Conservation (phyloP, 2,797 vertebrate genomes). For the Parambassis ranga region DNA sequence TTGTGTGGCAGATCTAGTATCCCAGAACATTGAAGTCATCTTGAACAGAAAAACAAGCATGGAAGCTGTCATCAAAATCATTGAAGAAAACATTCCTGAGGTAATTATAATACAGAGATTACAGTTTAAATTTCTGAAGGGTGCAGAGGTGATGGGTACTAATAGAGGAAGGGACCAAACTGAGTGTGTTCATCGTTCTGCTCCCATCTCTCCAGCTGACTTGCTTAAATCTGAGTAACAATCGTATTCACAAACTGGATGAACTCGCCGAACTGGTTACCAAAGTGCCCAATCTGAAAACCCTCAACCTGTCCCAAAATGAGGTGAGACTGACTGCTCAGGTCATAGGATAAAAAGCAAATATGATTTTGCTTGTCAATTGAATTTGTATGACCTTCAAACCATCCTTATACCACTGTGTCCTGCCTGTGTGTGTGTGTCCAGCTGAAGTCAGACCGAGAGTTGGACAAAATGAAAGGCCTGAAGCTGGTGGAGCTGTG, state of each 20-base stretch:
- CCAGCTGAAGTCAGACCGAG: constrained; percentile 86
- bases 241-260: constrained; percentile 86
- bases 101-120: constrained; percentile 59
- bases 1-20: constrained; percentile 80
- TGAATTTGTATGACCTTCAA: too few relatives aligned
- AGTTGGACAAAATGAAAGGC: constrained; percentile 89
- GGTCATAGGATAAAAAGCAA: not conserved
- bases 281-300: constrained; percentile 86
- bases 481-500: constrained; percentile 90
- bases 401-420: not conserved
- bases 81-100: constrained; percentile 92
- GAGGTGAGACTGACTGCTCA: constrained; percentile 76
- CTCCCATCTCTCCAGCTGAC: constrained; percentile 73
- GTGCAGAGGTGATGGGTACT: not conserved
- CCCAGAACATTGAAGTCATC: constrained; percentile 85
- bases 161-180: not conserved
- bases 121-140: not conserved
- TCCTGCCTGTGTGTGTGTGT: not conserved
- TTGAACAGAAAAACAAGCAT: constrained; percentile 85
- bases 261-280: constrained; percentile 81
- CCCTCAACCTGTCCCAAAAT: constrained; percentile 88
- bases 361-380: too few relatives aligned
- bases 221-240: constrained; percentile 87
- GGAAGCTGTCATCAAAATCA: constrained; percentile 85
- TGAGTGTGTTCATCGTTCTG: not conserved